These are phyloP conservation scores for Drosophila borealis DNA, from an alignment of 2,888 invertebrate genomes.

Conservation along the genomic window DNA sequence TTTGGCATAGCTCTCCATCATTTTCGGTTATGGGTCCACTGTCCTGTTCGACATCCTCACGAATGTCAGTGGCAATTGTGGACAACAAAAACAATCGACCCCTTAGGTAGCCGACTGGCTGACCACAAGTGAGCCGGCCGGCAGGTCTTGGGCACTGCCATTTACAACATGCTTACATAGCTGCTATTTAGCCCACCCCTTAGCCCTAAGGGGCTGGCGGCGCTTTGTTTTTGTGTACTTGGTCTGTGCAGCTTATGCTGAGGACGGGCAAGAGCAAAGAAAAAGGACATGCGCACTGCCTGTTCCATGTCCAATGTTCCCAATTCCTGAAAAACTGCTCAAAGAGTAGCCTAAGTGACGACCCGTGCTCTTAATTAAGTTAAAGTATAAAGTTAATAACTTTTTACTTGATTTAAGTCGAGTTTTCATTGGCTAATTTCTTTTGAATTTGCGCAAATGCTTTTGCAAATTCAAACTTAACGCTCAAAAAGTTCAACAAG, in stretches of 20 bases:
- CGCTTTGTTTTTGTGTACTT: constrained; percentile 76
- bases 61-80: constrained; percentile 58
- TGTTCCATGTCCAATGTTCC: constrained; percentile 37
- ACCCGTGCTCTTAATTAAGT: too few species aligned
- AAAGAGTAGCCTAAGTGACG: too few species aligned
- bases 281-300: constrained; percentile 47
- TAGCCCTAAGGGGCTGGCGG: constrained; percentile 25
- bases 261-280: constrained; percentile 8
- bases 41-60: background rate
- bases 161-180: constrained; percentile 64
- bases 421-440: background rate
- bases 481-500: constrained; percentile 28
- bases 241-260: constrained; percentile 24
- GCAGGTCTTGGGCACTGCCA: constrained; percentile 58
- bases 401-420: background rate
- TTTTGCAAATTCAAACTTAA: constrained; percentile 49
- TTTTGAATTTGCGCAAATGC: background rate
- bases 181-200: constrained; percentile 43
- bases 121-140: constrained; percentile 68
- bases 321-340: background rate
- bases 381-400: background rate
- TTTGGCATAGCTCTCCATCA: background rate
- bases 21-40: background rate
- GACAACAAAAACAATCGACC: constrained; percentile 51
- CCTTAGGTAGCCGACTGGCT: constrained; percentile 56